phyloP scores from a whole-genome alignment of 2,113 vertebrate genomes.

The Sapayoa aenigma region DNA sequence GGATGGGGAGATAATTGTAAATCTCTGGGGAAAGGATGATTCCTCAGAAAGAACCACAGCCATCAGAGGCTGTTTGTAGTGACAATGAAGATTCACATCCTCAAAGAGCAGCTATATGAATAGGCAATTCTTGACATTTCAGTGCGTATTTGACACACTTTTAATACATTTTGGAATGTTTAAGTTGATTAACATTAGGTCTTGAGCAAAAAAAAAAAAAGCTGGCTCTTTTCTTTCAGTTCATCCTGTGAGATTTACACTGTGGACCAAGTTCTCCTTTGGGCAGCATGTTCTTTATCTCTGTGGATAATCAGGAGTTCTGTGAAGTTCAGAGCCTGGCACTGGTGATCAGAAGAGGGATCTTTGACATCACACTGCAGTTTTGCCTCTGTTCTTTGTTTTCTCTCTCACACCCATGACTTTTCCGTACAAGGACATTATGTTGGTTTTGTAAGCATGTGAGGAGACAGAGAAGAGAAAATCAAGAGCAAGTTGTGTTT shows the following conservation, averaged over 20 bases:
- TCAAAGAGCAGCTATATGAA: background rate
- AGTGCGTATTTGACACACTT: background rate
- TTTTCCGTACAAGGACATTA: background rate
- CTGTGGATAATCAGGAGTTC: background rate
- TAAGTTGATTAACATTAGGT: background rate
- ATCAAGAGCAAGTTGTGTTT: background rate
- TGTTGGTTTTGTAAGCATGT: background rate
- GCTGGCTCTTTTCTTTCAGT: background rate
- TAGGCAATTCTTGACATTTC: background rate
- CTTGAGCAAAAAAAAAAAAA: background rate
- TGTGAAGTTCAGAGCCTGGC: constrained; percentile 29
- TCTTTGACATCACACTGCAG: background rate
- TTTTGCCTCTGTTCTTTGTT: constrained; percentile 32
- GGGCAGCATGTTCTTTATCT: background rate
- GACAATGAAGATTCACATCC: background rate
- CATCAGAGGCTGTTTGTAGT: background rate
- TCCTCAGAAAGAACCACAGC: background rate
- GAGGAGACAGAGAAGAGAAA: background rate
- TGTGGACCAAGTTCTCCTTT: background rate
- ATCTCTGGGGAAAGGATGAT: background rate
- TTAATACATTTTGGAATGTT: background rate
- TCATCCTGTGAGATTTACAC: background rate
- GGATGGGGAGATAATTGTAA: background rate
- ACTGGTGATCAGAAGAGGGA: background rate
- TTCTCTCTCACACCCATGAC: background rate